These are phyloP conservation scores for Cryptops parisi DNA, from an alignment of 2,888 invertebrate genomes.

Conservation along the genomic window DNA sequence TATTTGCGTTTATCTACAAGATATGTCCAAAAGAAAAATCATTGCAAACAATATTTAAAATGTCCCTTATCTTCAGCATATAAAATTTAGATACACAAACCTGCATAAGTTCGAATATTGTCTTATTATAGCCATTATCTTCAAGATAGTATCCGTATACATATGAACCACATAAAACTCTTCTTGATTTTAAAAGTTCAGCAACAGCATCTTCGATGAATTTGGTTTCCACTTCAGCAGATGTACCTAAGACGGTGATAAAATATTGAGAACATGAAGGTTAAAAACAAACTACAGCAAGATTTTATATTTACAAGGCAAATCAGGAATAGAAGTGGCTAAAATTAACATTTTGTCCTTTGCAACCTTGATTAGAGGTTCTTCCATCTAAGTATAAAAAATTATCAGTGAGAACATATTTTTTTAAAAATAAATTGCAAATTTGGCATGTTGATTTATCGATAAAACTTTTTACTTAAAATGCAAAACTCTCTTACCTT, in stretches of 20 bases:
- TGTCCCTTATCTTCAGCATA: neutral
- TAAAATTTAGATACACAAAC: slow-evolving; percentile 26
- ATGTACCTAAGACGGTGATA: neutral
- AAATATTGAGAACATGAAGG: neutral
- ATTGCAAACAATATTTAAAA: neutral
- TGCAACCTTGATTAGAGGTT: slow-evolving; percentile 42
- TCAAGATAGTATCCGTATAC: slow-evolving; percentile 52
- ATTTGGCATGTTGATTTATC: neutral
- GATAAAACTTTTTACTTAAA: neutral
- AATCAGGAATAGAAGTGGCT: slow-evolving; percentile 36
- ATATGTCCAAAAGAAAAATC: neutral
- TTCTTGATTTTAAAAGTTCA: slow-evolving; percentile 45
- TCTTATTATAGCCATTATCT: slow-evolving; percentile 48
- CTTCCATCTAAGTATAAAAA: slow-evolving; percentile 39
- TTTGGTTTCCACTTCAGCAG: slow-evolving; percentile 25
- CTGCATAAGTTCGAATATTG: slow-evolving; percentile 54
- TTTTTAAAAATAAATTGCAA: slow-evolving; percentile 5
- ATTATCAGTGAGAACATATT: too few relatives aligned
- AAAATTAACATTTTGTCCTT: slow-evolving; percentile 47
- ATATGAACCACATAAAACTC: slow-evolving; percentile 49
- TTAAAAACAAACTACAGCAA: neutral
- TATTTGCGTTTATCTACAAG: neutral
- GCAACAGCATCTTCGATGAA: slow-evolving; percentile 50
- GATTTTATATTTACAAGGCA: slow-evolving; percentile 8
- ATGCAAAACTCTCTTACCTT: slow-evolving; percentile 32